phyloP scores from a whole-genome alignment of 2,888 invertebrate species.

The Hofmannophila pseudospretella region DNA sequence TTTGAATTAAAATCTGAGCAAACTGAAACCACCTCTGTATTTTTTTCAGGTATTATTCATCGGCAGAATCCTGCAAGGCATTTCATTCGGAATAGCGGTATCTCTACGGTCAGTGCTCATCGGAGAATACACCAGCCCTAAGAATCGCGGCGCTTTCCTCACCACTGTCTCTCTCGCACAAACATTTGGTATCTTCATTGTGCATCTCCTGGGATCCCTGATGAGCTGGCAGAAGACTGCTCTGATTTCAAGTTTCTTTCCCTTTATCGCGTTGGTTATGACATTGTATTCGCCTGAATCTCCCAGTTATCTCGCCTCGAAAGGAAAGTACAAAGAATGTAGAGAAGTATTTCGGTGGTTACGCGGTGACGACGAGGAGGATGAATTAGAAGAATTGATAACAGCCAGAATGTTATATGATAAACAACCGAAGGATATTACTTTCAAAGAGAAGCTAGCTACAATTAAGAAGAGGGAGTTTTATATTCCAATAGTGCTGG shows the following conservation, averaged over 20 bases:
- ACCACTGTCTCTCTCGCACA: constrained; percentile 77
- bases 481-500: constrained; percentile 73
- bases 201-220: constrained; percentile 79
- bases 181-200: constrained; percentile 77
- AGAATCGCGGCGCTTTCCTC: constrained; percentile 78
- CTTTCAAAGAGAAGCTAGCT: constrained; percentile 17
- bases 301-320: constrained; percentile 80
- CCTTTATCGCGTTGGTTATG: constrained; percentile 59
- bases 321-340: constrained; percentile 71
- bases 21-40: too few species aligned
- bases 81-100: constrained; percentile 68
- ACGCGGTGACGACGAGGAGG: constrained; percentile 65
- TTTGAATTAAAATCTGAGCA: too few species aligned
- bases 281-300: constrained; percentile 74
- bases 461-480: constrained; percentile 62
- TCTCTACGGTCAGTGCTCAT: constrained; percentile 68
- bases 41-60: constrained; percentile 4
- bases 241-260: constrained; percentile 56
- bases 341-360: constrained; percentile 74
- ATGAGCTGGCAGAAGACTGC: constrained; percentile 75
- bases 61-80: constrained; percentile 33
- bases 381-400: constrained; percentile 54
- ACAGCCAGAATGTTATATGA: constrained; percentile 30
- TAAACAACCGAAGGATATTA: constrained; percentile 16
- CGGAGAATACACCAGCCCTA: constrained; percentile 77